Evolutionary conservation across 2,797 vertebrate species (phyloP), one percentile per base, ranked within the genome.

Genomic region (Cetoscarus ocellatus): DNA sequence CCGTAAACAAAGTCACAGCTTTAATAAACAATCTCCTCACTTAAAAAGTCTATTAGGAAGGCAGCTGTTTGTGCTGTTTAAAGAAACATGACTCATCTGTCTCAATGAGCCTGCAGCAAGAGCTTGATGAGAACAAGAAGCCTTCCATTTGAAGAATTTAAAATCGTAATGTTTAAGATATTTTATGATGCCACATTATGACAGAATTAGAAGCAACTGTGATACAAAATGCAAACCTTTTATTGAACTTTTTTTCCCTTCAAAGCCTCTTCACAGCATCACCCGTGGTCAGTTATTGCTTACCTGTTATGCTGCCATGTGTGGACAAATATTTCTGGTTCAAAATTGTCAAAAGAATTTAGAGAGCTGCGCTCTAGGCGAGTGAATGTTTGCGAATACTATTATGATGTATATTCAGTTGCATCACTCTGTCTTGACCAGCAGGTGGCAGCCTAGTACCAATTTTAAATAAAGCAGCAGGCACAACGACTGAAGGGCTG

Each of bases 31-130:
- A 79, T 53, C 69, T 60, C 43, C 36, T 59, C 66, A 78, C 67
- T 82, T 72, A 69, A 67, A 62, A 79, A 86, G 66, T 79, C 64
- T 57, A 82, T 86, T 85, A 86, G 70, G 72, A 7, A 13, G 50
- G 51, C 79, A 83, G 78, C 77, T 87, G 86, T 74, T 77, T 54
- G 59, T 61, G 39, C 57, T n/a, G 48, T 27, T 42, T 56, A 45
- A 71, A 75, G 73, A 55, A 75, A 73, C 67, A 61, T 64, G 62
- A 67, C 47, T 83, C 80, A 75, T 86, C 70, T 54, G 70, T 82
- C 53, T 73, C 74, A 75, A 84, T 86, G 59, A 82, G 74, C 62
- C 68, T 15, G 39, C 48, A 44, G 71, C 67, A 79, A 47, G 55
- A 38, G 60, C 72, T 66, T 18, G 8, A 39, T 57, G 59, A 15